Conservation (phyloP, 2,113 vertebrate species). For the Grammomys surdaster region DNA sequence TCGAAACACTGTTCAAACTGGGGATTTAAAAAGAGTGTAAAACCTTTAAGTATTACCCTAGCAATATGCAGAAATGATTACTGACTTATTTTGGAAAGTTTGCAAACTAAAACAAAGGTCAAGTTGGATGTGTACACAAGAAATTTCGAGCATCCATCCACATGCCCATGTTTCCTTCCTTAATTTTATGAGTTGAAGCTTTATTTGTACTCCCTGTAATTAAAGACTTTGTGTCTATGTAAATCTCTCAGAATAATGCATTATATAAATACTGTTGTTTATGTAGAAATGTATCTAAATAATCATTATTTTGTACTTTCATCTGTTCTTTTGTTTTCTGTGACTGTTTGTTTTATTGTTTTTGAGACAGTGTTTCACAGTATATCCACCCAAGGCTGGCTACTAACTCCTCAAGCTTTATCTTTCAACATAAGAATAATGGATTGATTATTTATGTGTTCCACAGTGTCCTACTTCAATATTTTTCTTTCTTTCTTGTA, state of each 20-base stretch:
- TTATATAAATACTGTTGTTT: too few relatives aligned
- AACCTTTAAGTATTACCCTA: not conserved
- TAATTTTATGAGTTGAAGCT: not conserved
- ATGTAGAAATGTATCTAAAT: not conserved
- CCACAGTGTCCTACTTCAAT: too few relatives aligned
- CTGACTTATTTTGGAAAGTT: not conserved
- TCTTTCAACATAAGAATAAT: not conserved
- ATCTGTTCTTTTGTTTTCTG: not conserved
- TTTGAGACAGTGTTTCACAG: not conserved
- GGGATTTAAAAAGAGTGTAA: not conserved
- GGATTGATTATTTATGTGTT: not conserved
- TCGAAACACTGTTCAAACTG: not conserved
- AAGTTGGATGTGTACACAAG: not conserved
- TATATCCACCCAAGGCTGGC: not conserved
- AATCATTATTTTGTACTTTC: not conserved
- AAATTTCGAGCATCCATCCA: not conserved
- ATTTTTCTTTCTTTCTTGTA: not conserved
- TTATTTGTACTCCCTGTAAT: not conserved
- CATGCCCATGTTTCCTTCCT: rapidly evolving
- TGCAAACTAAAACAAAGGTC: not conserved
- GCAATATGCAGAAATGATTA: not conserved
- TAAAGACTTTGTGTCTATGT: not conserved
- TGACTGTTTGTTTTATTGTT: not conserved
- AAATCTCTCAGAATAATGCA: not conserved
- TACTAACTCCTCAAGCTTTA: not conserved